Evolutionary conservation across 2,113 vertebrate genomes (phyloP), one percentile per base, ranked within the genome.

Genomic region (Phoxinus phoxinus): DNA sequence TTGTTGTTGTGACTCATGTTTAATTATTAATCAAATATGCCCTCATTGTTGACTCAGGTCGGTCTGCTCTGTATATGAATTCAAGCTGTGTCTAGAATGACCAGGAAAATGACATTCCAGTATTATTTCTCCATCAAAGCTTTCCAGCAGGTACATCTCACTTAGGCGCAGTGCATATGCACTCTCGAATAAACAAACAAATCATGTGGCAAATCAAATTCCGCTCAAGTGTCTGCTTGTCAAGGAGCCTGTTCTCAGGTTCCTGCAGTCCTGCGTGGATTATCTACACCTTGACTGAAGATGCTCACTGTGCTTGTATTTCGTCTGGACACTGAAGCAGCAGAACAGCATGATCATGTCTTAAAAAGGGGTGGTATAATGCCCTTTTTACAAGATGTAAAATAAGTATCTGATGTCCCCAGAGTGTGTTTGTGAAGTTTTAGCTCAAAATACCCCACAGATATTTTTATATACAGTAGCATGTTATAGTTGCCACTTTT

Each of bases 201-300:
- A 63, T 80, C 77, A 63, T 19, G n/a, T 19, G 37, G 58, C 58
- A 80, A 63, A 81, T 81, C 58, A 81, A 81, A 81, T 81, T 63
- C n/a, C 2, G 4, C 25, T 63, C n/a, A 27, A 80, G 78, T 46
- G 78, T 65, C 25, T 65, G 58, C 58, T 63, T 65, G 56, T 81
- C 2, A 17, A 81, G 78, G 58, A 41, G 8, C 78, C 15, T 80
- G 77, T 80, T 17, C 13, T 61, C 32, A 6, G 6, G 35, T 27
- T 80, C 35, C 53, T 61, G 21, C 7, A 25, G 77, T 44, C 77
- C 37, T 63, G 15, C 6, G 12, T 44, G 37, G n/a, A 37, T 78
- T 78, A 78, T 56, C 30, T 13, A 37, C 6, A 58, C 15, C 32
- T 9, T 79, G 19, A 79, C 23, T 59, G 27, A 56, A 37, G 30